Base-by-base conservation (phyloP, 2,113 vertebrate species). In the Silurus asotus region DNA sequence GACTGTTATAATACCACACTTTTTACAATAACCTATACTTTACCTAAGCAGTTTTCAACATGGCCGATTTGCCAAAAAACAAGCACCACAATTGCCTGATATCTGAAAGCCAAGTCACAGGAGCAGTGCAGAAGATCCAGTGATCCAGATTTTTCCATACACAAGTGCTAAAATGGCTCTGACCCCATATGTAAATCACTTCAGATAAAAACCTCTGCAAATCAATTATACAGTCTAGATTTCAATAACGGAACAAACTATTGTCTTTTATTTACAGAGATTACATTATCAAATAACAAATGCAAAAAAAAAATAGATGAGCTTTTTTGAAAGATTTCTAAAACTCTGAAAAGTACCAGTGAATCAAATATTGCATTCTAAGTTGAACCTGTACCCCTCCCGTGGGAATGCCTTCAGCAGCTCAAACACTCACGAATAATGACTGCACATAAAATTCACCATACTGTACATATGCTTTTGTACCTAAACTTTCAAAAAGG, bases 251-350 rank as follows among this genome's bases (percentile, higher is more conserved):
- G 37, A 80, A 69, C 7, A 2, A 28, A 87, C 20, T 37, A 6
- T 28, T 15, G 20, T 9, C 10, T 65, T 65, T 84, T 81, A 81
- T 84, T 88, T 65, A 81, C 56, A 51, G 20, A 65, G 28, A 79
- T 83, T 74, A 83, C 45, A 53, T 83, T 55, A 84, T 49, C 51
- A 48, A 59, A 74, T 76, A 19, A 37, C 37, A 37, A 37, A 37
- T 37, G 37, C 37, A 37, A 37, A 37, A 37, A 37, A 37, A 17
- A 13, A 80, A 79, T 45, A 0, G 1, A 56, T 56, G 25, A 67
- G 25, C 58, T 45, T 79, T 37, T 76, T 6, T n/a, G 10, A 28
- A 53, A 62, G 11, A 67, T 51, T 51, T 84, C 59, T 76, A n/a
- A 65, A 64, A 65, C 59, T 8, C 10, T 2, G 1, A 58, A 37